Percentiles rank a stretch among this genome's conserved stretches.
These are phyloP conservation scores for Callaeas wilsoni DNA, from an alignment of 2,113 vertebrate species.

Conservation along the genomic window DNA sequence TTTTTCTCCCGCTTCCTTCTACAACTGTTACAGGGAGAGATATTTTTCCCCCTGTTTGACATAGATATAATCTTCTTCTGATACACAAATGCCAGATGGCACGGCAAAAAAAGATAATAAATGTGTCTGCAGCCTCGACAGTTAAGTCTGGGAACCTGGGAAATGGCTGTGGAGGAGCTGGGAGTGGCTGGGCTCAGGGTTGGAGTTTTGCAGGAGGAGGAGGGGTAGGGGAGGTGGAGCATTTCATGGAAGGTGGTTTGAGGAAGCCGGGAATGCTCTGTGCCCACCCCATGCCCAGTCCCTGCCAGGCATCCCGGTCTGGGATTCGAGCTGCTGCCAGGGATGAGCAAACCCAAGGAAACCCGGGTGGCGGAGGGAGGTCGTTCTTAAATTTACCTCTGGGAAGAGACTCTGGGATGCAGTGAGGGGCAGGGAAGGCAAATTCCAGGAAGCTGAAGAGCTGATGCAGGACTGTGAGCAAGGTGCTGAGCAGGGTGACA, in stretches of 20 bases:
- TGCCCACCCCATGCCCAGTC: too few relatives aligned
- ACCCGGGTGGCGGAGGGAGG: accelerated
- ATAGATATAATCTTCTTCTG: constrained; percentile 57
- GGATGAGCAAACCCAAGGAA: background rate
- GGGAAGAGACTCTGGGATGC: background rate
- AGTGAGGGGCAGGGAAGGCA: background rate
- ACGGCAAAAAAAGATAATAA: constrained; percentile 56
- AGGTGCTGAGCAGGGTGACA: background rate
- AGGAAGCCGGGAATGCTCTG: background rate
- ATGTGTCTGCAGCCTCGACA: constrained; percentile 50
- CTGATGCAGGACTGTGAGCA: background rate
- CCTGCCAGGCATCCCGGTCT: accelerated
- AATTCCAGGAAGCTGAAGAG: accelerated
- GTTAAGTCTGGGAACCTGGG: constrained; percentile 48
- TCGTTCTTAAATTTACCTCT: background rate
- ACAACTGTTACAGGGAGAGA: constrained; percentile 55
- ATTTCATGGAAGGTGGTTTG: background rate
- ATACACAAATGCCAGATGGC: constrained; percentile 67
- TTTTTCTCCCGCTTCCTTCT: background rate
- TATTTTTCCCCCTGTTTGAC: constrained; percentile 49
- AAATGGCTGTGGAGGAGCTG: background rate
- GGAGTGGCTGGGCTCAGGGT: background rate
- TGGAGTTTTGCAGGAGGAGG: accelerated
- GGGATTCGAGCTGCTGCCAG: background rate
- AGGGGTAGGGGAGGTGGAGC: background rate